phyloP scores from a whole-genome alignment of 1,140 invertebrate species.

The Ephestia elutella region DNA sequence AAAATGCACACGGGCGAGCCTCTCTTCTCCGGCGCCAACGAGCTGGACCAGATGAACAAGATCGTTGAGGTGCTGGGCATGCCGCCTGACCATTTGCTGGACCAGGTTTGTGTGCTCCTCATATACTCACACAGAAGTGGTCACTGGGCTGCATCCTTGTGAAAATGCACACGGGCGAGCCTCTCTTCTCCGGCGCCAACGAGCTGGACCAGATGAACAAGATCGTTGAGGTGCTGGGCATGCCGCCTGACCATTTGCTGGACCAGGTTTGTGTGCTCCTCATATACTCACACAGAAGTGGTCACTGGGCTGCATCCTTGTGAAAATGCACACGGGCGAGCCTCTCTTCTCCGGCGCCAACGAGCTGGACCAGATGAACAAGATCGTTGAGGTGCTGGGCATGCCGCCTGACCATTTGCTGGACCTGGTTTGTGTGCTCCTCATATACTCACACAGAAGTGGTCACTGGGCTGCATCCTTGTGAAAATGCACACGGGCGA shows the following conservation, averaged over 20 bases:
- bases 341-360: constrained; percentile 99
- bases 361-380: constrained; percentile 99
- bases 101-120: constrained; percentile 70
- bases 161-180: constrained; percentile 99
- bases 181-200: constrained; percentile 98
- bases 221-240: constrained; percentile 98
- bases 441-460: too few relatives aligned
- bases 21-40: constrained; percentile 98
- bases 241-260: constrained; percentile 96
- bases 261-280: constrained; percentile 75
- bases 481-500: constrained; percentile 99
- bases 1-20: constrained; percentile 99
- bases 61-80: constrained; percentile 99
- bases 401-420: constrained; percentile 97
- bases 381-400: constrained; percentile 98
- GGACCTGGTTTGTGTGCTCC: constrained; percentile 75
- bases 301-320: constrained; percentile 98
- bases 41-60: constrained; percentile 99
- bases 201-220: constrained; percentile 99
- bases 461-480: constrained; percentile 98
- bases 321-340: constrained; percentile 99
- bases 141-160: constrained; percentile 98
- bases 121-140: too few relatives aligned
- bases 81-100: constrained; percentile 96
- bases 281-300: too few relatives aligned